Conservation (phyloP, 2,113 vertebrate species). For the Macrotis lagotis region DNA sequence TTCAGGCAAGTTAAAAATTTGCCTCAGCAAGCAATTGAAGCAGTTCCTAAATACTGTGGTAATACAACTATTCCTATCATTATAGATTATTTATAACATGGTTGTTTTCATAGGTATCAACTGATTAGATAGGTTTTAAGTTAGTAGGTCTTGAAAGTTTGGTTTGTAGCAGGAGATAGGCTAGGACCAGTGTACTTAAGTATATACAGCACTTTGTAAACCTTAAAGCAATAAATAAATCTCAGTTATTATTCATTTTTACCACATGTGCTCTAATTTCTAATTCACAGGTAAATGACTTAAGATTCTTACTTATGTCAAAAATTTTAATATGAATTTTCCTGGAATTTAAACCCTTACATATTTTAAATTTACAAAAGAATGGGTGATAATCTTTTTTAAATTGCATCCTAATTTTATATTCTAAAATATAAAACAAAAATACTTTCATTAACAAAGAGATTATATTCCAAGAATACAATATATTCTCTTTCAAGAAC, state of each 20-base stretch:
- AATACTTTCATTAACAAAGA: constrained; percentile 19
- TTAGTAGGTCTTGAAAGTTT: constrained; percentile 31
- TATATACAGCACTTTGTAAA: background rate
- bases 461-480: background rate
- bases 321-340: background rate
- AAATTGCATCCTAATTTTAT: constrained; percentile 9
- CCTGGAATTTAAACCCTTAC: background rate
- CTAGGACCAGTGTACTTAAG: background rate
- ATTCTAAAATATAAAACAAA: constrained; percentile 9
- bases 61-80: constrained; percentile 6
- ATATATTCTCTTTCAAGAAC: background rate
- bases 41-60: constrained; percentile 35
- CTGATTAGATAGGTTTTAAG: constrained; percentile 4
- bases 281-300: background rate
- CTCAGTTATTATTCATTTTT: background rate
- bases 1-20: constrained; percentile 17
- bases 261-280: background rate
- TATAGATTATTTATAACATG: constrained; percentile 8
- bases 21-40: constrained; percentile 6
- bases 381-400: background rate
- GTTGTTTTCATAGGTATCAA: constrained; percentile 13
- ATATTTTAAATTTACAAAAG: constrained; percentile 24
- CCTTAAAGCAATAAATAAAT: background rate
- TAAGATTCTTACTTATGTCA: constrained; percentile 10
- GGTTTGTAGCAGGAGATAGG: constrained; percentile 20